These are phyloP conservation scores for Setophaga kirtlandii DNA, from an alignment of 2,113 vertebrate species.

Conservation along the genomic window DNA sequence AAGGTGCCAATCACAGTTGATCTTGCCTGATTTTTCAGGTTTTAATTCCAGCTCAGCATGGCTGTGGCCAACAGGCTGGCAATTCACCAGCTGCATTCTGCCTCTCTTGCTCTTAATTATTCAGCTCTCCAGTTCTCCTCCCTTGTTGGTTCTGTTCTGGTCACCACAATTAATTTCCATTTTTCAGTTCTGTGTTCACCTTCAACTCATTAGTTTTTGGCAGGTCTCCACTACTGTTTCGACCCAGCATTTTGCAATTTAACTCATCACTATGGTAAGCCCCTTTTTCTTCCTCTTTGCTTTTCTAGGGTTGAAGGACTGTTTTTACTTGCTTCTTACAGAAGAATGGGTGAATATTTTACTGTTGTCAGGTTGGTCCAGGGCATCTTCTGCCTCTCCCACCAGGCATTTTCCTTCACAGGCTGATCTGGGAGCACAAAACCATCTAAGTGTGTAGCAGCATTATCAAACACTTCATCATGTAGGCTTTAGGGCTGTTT, in stretches of 20 bases:
- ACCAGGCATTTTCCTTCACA: background rate
- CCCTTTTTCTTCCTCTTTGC: background rate
- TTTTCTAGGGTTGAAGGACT: background rate
- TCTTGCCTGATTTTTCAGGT: background rate
- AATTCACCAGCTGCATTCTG: background rate
- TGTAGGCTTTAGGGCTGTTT: background rate
- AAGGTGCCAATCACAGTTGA: background rate
- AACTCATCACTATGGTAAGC: background rate
- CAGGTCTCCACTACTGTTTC: background rate
- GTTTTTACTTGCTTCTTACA: background rate
- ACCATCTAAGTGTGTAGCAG: background rate
- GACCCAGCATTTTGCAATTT: background rate
- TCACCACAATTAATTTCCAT: background rate
- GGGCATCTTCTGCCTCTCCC: background rate
- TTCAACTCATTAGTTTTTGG: constrained; percentile 6
- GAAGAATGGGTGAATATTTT: background rate
- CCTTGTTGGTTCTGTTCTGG: background rate
- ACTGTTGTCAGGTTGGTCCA: background rate
- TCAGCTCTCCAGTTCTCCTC: background rate
- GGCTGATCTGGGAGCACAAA: background rate
- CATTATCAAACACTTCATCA: background rate
- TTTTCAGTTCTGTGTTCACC: background rate
- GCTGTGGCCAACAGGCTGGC: background rate
- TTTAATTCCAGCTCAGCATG: background rate
- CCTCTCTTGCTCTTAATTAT: background rate